Conservation (phyloP, 2,113 vertebrate genomes). For the Neoarius graeffei region DNA sequence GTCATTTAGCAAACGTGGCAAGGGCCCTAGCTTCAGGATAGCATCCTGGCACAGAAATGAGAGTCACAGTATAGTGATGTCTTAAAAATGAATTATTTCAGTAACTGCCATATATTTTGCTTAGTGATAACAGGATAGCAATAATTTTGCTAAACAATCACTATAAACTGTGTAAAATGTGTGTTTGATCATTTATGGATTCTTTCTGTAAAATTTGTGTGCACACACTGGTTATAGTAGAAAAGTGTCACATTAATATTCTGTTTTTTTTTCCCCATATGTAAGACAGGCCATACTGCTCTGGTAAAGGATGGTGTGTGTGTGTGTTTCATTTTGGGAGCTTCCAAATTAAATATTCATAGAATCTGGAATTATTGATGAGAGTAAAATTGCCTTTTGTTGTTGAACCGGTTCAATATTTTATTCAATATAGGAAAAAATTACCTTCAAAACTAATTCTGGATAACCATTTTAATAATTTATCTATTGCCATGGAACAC, state of each 20-base stretch:
- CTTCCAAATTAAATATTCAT: conserved; percentile 5
- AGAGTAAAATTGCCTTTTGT: not conserved
- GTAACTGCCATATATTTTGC: not conserved
- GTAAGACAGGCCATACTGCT: not conserved
- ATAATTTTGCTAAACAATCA: not conserved
- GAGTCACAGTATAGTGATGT: not conserved
- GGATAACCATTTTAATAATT: not conserved
- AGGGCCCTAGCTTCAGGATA: conserved; percentile 90
- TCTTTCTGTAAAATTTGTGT: not conserved
- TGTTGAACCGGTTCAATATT: not conserved
- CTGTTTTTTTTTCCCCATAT: too few relatives aligned
- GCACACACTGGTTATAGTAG: not conserved
- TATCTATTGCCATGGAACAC: not conserved
- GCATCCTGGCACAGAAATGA: conserved; percentile 78
- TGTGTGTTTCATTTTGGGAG: not conserved
- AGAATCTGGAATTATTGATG: not conserved
- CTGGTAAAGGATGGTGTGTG: too few relatives aligned
- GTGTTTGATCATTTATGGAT: not conserved
- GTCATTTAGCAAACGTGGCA: conserved; percentile 91
- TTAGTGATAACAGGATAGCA: not conserved
- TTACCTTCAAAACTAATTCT: not conserved
- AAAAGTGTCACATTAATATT: not conserved
- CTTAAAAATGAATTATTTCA: not conserved
- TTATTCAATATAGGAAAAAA: not conserved
- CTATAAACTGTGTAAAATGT: not conserved